Conservation (phyloP, 2,797 vertebrate species). For the Rhabdophis nuchalis region DNA sequence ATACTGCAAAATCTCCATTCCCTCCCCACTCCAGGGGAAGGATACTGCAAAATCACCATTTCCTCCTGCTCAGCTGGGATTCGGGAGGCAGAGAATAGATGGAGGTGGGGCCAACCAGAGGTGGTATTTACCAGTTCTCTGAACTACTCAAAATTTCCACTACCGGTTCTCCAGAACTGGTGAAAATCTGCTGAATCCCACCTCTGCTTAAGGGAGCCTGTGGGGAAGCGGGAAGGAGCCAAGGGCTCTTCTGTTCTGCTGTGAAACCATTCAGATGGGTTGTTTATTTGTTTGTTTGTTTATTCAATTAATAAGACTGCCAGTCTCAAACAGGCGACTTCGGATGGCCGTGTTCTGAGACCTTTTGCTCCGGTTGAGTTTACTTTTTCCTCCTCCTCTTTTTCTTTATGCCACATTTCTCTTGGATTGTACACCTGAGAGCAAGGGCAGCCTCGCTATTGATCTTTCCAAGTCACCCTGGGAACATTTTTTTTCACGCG, state of each 20-base stretch:
- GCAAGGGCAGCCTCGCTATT: neutral
- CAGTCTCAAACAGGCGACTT: neutral
- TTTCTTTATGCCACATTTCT: neutral
- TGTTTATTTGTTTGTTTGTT: neutral
- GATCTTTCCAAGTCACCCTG: neutral
- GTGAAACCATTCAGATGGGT: neutral
- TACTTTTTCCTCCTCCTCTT: neutral
- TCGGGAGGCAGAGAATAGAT: too few species aligned
- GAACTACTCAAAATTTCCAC: too few species aligned
- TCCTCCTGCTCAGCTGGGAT: too few species aligned
- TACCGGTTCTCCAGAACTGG: too few species aligned
- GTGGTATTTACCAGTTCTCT: too few species aligned
- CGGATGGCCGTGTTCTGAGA: neutral
- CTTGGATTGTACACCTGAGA: neutral
- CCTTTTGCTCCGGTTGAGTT: neutral
- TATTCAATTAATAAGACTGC: neutral
- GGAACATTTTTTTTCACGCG: neutral
- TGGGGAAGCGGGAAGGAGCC: neutral
- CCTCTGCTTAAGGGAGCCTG: too few species aligned
- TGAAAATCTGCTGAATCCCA: too few species aligned
- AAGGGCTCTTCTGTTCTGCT: neutral
- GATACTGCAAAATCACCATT: too few species aligned
- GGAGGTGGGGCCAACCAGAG: too few species aligned
- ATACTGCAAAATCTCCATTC: too few species aligned
- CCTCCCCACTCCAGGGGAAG: too few species aligned